These are phyloP conservation scores for Synanthedon tipuliformis DNA, from an alignment of 2,888 invertebrate species.

Conservation along the genomic window DNA sequence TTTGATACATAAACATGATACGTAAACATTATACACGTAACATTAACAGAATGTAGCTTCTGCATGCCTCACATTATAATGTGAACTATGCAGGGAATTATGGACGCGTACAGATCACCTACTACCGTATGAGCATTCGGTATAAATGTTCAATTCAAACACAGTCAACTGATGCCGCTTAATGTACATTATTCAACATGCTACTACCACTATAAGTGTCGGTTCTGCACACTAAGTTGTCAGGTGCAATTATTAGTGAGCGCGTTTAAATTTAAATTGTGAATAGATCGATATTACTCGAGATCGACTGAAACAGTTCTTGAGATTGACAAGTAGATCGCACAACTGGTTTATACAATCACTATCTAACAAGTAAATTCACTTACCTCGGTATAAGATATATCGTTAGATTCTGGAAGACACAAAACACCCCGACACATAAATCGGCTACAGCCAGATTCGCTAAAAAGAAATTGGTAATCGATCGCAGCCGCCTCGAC, in stretches of 20 bases:
- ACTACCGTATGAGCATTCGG: not conserved
- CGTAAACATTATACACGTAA: too few relatives aligned
- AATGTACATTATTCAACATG: not conserved
- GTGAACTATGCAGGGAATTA: not conserved
- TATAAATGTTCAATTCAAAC: not conserved
- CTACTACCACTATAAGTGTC: not conserved
- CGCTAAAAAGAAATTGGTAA: constrained; percentile 92
- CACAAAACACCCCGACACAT: constrained; percentile 92
- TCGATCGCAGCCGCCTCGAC: constrained; percentile 84
- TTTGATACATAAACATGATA: too few relatives aligned
- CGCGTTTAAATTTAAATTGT: too few relatives aligned
- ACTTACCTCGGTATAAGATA: constrained; percentile 81
- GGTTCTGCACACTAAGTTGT: not conserved
- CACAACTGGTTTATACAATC: not conserved
- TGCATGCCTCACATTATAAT: not conserved
- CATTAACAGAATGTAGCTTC: too few relatives aligned
- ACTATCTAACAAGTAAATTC: constrained; percentile 3
- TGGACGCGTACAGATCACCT: not conserved
- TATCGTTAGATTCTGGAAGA: constrained; percentile 88
- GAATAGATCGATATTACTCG: too few relatives aligned
- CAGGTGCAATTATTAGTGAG: constrained; percentile 3
- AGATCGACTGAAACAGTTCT: too few relatives aligned
- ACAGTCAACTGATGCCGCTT: not conserved
- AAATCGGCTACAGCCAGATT: constrained; percentile 92
- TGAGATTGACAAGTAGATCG: too few relatives aligned